phyloP scores from a whole-genome alignment of 2,888 invertebrate species.

The Merodon equestris region DNA sequence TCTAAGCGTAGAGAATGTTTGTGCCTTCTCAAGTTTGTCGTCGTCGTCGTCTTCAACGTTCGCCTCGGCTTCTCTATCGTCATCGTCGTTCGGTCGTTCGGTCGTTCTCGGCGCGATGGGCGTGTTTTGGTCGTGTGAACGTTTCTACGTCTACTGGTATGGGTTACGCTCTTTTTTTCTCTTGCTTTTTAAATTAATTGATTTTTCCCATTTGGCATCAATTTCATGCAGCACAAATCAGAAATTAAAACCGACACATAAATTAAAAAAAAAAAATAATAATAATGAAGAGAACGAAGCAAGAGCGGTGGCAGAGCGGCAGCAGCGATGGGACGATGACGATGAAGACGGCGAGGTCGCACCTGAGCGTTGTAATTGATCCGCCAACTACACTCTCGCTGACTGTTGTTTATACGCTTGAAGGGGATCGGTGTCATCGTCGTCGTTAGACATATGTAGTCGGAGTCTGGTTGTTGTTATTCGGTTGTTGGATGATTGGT shows the following conservation, averaged over 20 bases:
- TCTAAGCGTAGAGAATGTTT: slow-evolving; percentile 62
- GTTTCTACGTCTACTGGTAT: slow-evolving; percentile 23
- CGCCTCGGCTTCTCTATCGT: slow-evolving; percentile 13
- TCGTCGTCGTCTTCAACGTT: slow-evolving; percentile 18
- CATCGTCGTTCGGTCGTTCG: slow-evolving; percentile 18
- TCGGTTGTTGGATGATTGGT: slow-evolving; percentile 32
- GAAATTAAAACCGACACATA: slow-evolving; percentile 68
- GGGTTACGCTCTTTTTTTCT: slow-evolving; percentile 53
- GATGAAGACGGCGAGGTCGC: slow-evolving; percentile 58
- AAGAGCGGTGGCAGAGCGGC: slow-evolving; percentile 26
- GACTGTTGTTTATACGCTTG: not conserved
- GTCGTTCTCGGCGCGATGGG: slow-evolving; percentile 16
- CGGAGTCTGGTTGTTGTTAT: slow-evolving; percentile 31
- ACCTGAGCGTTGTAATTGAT: slow-evolving; percentile 67
- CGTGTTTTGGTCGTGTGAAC: slow-evolving; percentile 41
- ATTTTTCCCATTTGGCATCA: slow-evolving; percentile 67
- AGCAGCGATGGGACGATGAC: slow-evolving; percentile 11
- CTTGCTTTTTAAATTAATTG: slow-evolving; percentile 67
- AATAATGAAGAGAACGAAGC: slow-evolving; percentile 62
- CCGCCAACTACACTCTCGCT: slow-evolving; percentile 43
- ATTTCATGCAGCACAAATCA: slow-evolving; percentile 69
- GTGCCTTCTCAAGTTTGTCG: slow-evolving; percentile 55
- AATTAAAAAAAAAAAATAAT: slow-evolving; percentile 44
- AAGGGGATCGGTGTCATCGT: not conserved
- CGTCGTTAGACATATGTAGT: not conserved